Evolutionary conservation across 2,888 invertebrate genomes (phyloP).

Genomic region (Esperia sulphurella): DNA sequence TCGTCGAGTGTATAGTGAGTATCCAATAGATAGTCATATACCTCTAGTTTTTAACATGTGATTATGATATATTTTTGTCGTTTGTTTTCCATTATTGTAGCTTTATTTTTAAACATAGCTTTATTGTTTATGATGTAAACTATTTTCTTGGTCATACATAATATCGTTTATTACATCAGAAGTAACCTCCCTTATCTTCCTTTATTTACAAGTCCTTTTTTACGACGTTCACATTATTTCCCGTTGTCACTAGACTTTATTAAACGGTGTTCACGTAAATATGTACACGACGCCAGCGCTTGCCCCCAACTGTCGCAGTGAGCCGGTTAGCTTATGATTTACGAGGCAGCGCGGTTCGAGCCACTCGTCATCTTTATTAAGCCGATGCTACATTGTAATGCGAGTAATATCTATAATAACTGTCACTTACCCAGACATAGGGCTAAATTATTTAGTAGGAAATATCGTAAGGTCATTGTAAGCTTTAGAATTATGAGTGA

Average conservation of each 20-base stretch:
- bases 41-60: too few relatives aligned
- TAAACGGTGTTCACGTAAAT: not conserved
- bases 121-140: too few relatives aligned
- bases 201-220: not conserved
- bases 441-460: not conserved
- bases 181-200: too few relatives aligned
- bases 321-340: conserved; percentile 18
- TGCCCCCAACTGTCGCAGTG: conserved; percentile 5
- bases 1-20: too few relatives aligned
- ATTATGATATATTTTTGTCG: too few relatives aligned
- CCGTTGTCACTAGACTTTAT: not conserved
- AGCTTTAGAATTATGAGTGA: too few relatives aligned
- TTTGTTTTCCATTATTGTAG: too few relatives aligned
- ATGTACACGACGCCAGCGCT: not conserved
- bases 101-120: too few relatives aligned
- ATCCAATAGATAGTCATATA: too few relatives aligned
- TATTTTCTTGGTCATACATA: too few relatives aligned
- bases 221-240: not conserved
- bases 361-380: conserved; percentile 22
- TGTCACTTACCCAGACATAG: conserved; percentile 6
- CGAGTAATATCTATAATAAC: conserved; percentile 12
- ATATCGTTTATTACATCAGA: too few relatives aligned
- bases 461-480: too few relatives aligned
- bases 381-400: conserved; percentile 12
- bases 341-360: conserved; percentile 13